Evolutionary conservation across 92 coral and sea anemone species (phyloP).

Genomic region (Palythoa caribaeorum): DNA sequence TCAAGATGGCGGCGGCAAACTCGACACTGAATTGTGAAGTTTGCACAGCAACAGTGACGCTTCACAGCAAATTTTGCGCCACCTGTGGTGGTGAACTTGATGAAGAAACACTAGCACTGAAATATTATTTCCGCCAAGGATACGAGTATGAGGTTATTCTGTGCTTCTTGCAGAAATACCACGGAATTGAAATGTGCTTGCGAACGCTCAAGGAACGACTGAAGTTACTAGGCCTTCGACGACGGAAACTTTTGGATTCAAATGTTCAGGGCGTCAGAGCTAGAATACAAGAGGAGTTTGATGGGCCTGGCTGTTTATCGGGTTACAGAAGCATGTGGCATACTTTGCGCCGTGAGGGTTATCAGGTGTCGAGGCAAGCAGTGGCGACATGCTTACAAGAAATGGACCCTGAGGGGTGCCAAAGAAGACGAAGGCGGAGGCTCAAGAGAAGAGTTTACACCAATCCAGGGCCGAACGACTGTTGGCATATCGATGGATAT

Average conservation of each 20-base stretch:
- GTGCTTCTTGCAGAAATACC: constrained; percentile 28
- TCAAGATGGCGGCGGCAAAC: too few relatives aligned
- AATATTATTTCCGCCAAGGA: too few relatives aligned
- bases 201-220: constrained; percentile 55
- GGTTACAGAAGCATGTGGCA: constrained; percentile 5
- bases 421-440: not conserved
- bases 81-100: too few relatives aligned
- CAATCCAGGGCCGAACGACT: not conserved
- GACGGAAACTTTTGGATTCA: constrained; percentile 52
- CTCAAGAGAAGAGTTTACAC: not conserved
- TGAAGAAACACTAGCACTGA: too few relatives aligned
- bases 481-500: not conserved
- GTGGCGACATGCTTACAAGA: constrained; percentile 3
- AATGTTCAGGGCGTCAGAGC: constrained; percentile 55
- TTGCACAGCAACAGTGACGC: too few relatives aligned
- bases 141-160: too few relatives aligned
- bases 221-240: constrained; percentile 61
- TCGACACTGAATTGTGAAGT: too few relatives aligned
- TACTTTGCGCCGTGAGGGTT: not conserved
- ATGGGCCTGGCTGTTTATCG: constrained; percentile 5
- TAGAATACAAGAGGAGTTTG: constrained; percentile 25
- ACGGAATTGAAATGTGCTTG: constrained; percentile 55
- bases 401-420: not conserved
- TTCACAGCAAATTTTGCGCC: too few relatives aligned
- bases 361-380: not conserved